Evolutionary conservation across 2,888 invertebrate species (phyloP).

Genomic region (Melanargia galathea): DNA sequence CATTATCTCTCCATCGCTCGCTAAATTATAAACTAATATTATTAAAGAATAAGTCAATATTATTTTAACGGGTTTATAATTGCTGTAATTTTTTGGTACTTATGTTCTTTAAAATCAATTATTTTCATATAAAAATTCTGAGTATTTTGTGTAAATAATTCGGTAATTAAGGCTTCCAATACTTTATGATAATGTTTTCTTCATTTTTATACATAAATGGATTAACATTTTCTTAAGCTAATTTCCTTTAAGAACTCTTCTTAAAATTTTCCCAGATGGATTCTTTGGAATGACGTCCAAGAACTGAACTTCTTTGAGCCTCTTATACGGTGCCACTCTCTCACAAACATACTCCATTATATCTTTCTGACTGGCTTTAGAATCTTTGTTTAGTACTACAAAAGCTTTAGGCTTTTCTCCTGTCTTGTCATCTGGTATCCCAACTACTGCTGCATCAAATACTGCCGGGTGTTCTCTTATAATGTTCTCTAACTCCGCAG

Average conservation of each 20-base stretch:
- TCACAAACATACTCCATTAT: conserved; percentile 84
- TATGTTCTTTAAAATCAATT: too few species aligned
- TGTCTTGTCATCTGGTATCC: conserved; percentile 84
- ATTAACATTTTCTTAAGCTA: background rate
- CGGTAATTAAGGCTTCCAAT: too few species aligned
- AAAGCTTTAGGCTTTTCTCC: conserved; percentile 91
- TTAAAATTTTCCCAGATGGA: conserved; percentile 89
- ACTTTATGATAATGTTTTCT: too few species aligned
- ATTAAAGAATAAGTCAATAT: too few species aligned
- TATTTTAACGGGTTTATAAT: too few species aligned
- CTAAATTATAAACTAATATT: too few species aligned
- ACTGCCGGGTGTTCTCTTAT: conserved; percentile 88
- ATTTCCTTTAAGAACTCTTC: conserved; percentile 57
- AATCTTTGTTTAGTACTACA: conserved; percentile 80
- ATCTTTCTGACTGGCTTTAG: conserved; percentile 73
- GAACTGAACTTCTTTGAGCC: conserved; percentile 85
- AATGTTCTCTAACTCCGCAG: conserved; percentile 92
- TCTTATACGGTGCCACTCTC: conserved; percentile 89
- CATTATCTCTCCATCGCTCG: too few species aligned
- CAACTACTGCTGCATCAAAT: conserved; percentile 91
- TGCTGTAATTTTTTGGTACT: too few species aligned
- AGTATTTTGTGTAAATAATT: too few species aligned
- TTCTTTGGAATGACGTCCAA: conserved; percentile 88
- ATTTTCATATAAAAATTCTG: too few species aligned
- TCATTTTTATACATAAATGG: too few species aligned